These are phyloP conservation scores for Anarsia innoxiella DNA, from an alignment of 2,888 invertebrate species.

Conservation along the genomic window DNA sequence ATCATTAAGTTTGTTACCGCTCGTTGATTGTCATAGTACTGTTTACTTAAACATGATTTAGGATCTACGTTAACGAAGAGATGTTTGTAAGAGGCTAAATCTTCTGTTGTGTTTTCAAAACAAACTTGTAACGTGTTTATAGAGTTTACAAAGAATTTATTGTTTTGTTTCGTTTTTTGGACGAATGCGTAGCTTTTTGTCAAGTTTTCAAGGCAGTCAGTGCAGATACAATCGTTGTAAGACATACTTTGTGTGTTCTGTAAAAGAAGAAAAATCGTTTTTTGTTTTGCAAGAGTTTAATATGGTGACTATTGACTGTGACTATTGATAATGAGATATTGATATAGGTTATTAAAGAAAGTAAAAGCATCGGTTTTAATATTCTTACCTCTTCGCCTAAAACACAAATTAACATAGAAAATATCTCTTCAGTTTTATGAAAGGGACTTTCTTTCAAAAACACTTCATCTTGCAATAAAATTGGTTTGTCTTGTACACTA, in stretches of 20 bases:
- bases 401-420: too few relatives aligned
- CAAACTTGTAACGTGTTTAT: conserved; percentile 3
- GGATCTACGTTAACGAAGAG: conserved; percentile 6
- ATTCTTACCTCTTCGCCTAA: too few relatives aligned
- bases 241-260: not conserved
- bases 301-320: too few relatives aligned
- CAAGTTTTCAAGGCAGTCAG: conserved; percentile 3
- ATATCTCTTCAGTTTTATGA: not conserved
- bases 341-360: too few relatives aligned
- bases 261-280: too few relatives aligned
- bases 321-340: too few relatives aligned
- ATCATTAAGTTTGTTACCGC: not conserved
- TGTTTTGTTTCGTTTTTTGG: conserved; percentile 5
- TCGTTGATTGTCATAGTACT: conserved; percentile 7
- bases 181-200: conserved; percentile 8
- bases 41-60: conserved; percentile 2
- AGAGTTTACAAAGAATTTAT: not conserved
- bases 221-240: not conserved
- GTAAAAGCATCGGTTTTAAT: too few relatives aligned
- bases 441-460: too few relatives aligned
- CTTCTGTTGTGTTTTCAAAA: conserved; percentile 1
- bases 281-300: too few relatives aligned
- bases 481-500: not conserved
- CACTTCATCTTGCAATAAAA: conserved; percentile 1
- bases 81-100: conserved; percentile 6